A percentile compares a stretch with the other conserved stretches of the same genome.
These are phyloP conservation scores for Coelopa pilipes DNA, from an alignment of 2,888 invertebrate species.

Conservation along the genomic window DNA sequence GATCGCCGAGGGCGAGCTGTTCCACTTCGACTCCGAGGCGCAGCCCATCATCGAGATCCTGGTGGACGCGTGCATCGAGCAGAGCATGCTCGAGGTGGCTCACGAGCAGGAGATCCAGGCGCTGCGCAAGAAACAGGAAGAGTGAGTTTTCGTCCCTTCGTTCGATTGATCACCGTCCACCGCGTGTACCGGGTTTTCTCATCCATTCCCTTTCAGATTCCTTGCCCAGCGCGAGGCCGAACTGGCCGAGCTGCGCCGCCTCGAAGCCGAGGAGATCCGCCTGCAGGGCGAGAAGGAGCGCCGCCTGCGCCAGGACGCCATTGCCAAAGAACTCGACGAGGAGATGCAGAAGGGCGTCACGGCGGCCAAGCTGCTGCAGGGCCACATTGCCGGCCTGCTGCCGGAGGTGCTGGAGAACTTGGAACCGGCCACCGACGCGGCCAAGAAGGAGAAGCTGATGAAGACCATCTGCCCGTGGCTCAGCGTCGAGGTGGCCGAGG, in stretches of 20 bases:
- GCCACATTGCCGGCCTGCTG: slow-evolving; percentile 86
- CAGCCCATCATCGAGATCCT: slow-evolving; percentile 89
- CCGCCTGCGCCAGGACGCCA: slow-evolving; percentile 77
- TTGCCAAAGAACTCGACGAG: slow-evolving; percentile 73
- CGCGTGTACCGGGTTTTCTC: no score
- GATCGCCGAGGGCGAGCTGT: slow-evolving; percentile 91
- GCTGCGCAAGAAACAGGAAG: slow-evolving; percentile 75
- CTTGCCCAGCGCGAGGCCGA: slow-evolving; percentile 78
- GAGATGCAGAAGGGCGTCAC: slow-evolving; percentile 86
- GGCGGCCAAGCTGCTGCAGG: slow-evolving; percentile 84
- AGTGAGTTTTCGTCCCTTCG: slow-evolving; percentile 47
- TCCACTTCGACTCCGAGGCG: slow-evolving; percentile 92
- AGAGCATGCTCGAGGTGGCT: slow-evolving; percentile 87
- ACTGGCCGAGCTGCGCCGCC: slow-evolving; percentile 81
- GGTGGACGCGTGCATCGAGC: slow-evolving; percentile 89
- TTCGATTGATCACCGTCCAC: no score
- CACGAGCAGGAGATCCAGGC: slow-evolving; percentile 92
- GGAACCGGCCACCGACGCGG: slow-evolving; percentile 64
- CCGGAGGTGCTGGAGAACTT: slow-evolving; percentile 86
- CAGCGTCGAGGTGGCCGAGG: slow-evolving; percentile 81
- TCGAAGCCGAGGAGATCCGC: slow-evolving; percentile 82
- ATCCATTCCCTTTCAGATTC: slow-evolving; percentile 34
- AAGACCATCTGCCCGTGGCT: slow-evolving; percentile 81
- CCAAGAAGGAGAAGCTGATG: slow-evolving; percentile 73
- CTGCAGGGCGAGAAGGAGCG: slow-evolving; percentile 78